Base-by-base conservation (phyloP, 1,140 invertebrate genomes). In the Pissodes strobi region DNA sequence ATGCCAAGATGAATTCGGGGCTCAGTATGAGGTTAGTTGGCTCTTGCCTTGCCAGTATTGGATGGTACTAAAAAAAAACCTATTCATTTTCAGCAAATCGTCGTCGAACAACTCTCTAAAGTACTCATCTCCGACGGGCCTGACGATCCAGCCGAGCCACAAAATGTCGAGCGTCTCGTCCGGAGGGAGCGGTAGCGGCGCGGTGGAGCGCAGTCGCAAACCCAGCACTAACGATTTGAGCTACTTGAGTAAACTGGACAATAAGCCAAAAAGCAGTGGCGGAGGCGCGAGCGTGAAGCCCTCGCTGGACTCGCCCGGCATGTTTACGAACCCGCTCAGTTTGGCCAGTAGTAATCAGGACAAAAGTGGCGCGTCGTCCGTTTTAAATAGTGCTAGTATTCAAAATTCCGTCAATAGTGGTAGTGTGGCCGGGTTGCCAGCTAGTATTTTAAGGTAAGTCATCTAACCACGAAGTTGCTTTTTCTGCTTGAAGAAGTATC, bases 391-490 rank as follows among this genome's bases (percentile, higher is more conserved):
- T 64, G 69, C 56, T 38, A 68, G 66, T 64, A 69, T 64, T 49
- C 69, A 70, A 48, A 68, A 66, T 69, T 69, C 65, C 19, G 66
- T 65, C 57, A 72, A 71, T 71, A 75, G 66, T 68, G 59, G 37
- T 57, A 69, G 69, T 41, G 64, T 49, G 8, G 21, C 69, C 22
- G 69, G 72, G 59, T 76, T 82, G 61, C 78, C 80, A 58, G 68
- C 77, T 23, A 80, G 79, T 69, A 81, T 81, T 74, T 76, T 82
- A 73, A 82, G 81, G 81, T 82, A 59, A 79, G 70, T 68, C 23
- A n/a, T n/a, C n/a, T n/a, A n/a, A n/a, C n/a, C n/a, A n/a, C n/a
- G n/a, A n/a, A n/a, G n/a, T n/a, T n/a, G n/a, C n/a, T n/a, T n/a
- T n/a, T n/a, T n/a, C n/a, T n/a, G n/a, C n/a, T n/a, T n/a, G n/a